Conservation (phyloP, 2,888 invertebrate genomes). For the Notodonta dromedarius region DNA sequence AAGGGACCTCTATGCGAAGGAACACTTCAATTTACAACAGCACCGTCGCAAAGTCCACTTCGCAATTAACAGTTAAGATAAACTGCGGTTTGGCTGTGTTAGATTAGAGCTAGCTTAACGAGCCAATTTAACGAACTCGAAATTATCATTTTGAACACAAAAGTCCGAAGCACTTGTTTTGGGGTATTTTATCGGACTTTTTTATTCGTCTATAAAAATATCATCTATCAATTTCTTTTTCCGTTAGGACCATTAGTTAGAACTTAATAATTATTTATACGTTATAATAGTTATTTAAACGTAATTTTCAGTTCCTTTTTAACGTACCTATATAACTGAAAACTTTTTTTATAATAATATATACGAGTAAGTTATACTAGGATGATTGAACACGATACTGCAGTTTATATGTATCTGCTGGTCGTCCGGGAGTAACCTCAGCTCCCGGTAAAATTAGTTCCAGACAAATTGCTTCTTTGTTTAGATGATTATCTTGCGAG, state of each 20-base stretch:
- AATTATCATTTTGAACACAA: background rate
- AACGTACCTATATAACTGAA: too few species aligned
- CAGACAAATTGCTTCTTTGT: constrained; percentile 38
- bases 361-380: too few species aligned
- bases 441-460: constrained; percentile 41
- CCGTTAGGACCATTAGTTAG: too few species aligned
- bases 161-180: too few species aligned
- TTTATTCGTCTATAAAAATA: too few species aligned
- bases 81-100: constrained; percentile 46
- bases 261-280: too few species aligned
- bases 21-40: constrained; percentile 72
- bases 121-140: background rate
- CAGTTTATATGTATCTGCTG: constrained; percentile 29
- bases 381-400: constrained; percentile 4
- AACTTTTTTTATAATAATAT: too few species aligned
- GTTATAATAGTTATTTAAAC: too few species aligned
- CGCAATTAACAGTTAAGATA: constrained; percentile 62
- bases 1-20: constrained; percentile 74
- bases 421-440: constrained; percentile 42
- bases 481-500: constrained; percentile 13
- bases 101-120: background rate
- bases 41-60: constrained; percentile 61
- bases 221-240: too few species aligned
- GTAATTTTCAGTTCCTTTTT: too few species aligned
- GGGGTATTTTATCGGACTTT: too few species aligned